These are phyloP conservation scores for Pseudachorutes palmiensis DNA, from an alignment of 1,140 invertebrate species.

Conservation along the genomic window DNA sequence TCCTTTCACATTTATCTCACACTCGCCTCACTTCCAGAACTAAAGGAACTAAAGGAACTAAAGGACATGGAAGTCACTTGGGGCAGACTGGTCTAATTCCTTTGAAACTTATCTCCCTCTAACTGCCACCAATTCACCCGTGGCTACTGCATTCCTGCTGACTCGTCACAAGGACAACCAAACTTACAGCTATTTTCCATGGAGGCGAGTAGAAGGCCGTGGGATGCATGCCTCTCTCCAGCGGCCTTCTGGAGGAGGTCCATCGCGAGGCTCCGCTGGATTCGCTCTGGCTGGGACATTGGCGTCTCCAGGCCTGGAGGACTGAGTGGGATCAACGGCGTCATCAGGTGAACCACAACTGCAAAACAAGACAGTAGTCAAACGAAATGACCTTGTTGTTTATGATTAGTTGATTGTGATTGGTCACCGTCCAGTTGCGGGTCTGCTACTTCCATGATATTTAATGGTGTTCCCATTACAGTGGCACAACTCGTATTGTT, in stretches of 20 bases:
- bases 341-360: conserved; percentile 78
- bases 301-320: conserved; percentile 68
- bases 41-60: too few species aligned
- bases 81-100: too few species aligned
- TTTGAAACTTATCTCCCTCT: too few species aligned
- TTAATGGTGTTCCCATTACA: conserved; percentile 44
- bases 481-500: conserved; percentile 9
- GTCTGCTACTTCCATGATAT: conserved; percentile 73
- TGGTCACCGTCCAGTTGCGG: conserved; percentile 60
- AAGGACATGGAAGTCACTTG: too few species aligned
- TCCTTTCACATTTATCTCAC: too few species aligned
- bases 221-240: conserved; percentile 58
- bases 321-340: conserved; percentile 67
- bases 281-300: conserved; percentile 61
- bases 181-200: conserved; percentile 71
- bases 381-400: too few species aligned
- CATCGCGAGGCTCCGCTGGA: conserved; percentile 65
- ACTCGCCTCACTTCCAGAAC: too few species aligned
- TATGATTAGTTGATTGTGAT: too few species aligned
- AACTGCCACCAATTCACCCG: too few species aligned
- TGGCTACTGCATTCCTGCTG: too few species aligned
- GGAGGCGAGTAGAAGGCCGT: conserved; percentile 74
- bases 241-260: conserved; percentile 66
- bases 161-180: not conserved
- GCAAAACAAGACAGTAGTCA: not conserved